Conservation (phyloP, 2,888 invertebrate species). For the Chalcosyrphus nemorum region DNA sequence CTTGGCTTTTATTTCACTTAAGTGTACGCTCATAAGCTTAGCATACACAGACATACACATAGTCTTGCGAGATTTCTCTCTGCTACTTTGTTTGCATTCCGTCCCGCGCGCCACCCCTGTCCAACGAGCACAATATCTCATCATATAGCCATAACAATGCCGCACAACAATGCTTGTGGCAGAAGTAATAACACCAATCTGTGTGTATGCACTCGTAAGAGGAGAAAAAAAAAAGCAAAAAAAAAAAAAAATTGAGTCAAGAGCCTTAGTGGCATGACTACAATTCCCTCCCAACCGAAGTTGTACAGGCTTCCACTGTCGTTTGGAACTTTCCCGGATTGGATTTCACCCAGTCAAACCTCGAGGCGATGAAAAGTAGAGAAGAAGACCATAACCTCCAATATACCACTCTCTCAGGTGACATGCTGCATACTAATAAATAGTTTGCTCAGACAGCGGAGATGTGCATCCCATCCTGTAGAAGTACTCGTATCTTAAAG, state of each 20-base stretch:
- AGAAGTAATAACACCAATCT: slow-evolving; percentile 47
- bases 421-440: slow-evolving; percentile 69
- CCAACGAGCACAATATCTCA: slow-evolving; percentile 24
- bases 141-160: slow-evolving; percentile 57
- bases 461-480: slow-evolving; percentile 8
- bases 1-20: slow-evolving; percentile 42
- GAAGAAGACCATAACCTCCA: slow-evolving; percentile 56
- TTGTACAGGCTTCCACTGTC: slow-evolving; percentile 34
- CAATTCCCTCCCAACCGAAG: too few relatives aligned
- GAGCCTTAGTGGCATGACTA: slow-evolving; percentile 40
- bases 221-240: too few relatives aligned
- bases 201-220: slow-evolving; percentile 17
- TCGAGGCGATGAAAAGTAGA: slow-evolving; percentile 16
- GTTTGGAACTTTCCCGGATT: slow-evolving; percentile 49
- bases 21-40: slow-evolving; percentile 40
- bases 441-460: slow-evolving; percentile 34
- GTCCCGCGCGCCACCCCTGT: background rate
- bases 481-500: slow-evolving; percentile 8
- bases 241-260: slow-evolving; percentile 32
- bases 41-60: slow-evolving; percentile 2
- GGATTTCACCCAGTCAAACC: slow-evolving; percentile 52
- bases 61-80: slow-evolving; percentile 59
- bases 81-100: slow-evolving; percentile 39
- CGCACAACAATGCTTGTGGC: slow-evolving; percentile 49
- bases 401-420: slow-evolving; percentile 63